A percentile compares a stretch with the other conserved stretches of the same genome.
phyloP scores from a whole-genome alignment of 2,797 vertebrate genomes.

The Merluccius polli region DNA sequence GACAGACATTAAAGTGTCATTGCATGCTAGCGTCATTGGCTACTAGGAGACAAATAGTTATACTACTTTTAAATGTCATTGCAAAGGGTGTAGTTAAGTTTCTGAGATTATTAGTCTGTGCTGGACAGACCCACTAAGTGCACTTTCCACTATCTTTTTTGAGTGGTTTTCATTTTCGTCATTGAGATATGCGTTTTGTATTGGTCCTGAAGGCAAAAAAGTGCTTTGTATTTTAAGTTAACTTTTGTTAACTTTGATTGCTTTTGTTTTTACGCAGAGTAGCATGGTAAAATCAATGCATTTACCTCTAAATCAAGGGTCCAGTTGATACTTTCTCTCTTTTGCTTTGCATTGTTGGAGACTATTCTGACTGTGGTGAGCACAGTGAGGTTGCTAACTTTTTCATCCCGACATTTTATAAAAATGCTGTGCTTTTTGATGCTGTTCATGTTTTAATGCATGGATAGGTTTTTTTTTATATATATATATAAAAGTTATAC shows the following conservation, averaged over 20 bases:
- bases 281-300: conserved; percentile 22
- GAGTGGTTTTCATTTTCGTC: conserved; percentile 43
- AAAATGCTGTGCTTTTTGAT: conserved; percentile 48
- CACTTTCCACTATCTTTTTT: conserved; percentile 65
- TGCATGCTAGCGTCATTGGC: neutral
- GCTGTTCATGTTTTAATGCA: conserved; percentile 63
- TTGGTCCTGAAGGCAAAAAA: conserved; percentile 22
- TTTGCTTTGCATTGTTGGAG: conserved; percentile 22
- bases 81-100: neutral
- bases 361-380: conserved; percentile 20
- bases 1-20: neutral
- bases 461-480: conserved; percentile 52
- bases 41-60: neutral
- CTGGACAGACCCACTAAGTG: conserved; percentile 63
- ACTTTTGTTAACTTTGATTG: neutral
- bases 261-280: conserved; percentile 5
- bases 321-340: conserved; percentile 17
- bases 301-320: conserved; percentile 22
- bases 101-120: conserved; percentile 30
- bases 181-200: conserved; percentile 47
- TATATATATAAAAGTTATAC: conserved; percentile 56
- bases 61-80: neutral
- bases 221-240: conserved; percentile 13
- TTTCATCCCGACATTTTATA: conserved; percentile 46
- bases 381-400: conserved; percentile 33